Conservation (phyloP, 2,113 vertebrate genomes). For the Sinocyclocheilus grahami region DNA sequence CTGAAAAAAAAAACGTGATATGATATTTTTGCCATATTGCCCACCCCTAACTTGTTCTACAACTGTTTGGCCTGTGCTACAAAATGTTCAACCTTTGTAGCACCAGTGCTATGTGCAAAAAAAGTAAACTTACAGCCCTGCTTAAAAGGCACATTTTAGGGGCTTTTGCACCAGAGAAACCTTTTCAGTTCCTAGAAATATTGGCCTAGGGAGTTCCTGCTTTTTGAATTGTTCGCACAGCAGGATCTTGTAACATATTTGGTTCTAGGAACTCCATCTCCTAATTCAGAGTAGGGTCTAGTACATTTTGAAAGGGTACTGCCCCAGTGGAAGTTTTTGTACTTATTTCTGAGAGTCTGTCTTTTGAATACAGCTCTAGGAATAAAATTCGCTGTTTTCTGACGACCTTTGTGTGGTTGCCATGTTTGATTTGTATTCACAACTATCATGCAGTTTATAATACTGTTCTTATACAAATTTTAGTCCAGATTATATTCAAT, state of each 20-base stretch:
- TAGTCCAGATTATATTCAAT: background rate
- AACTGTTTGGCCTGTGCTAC: too few species aligned
- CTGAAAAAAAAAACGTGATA: too few species aligned
- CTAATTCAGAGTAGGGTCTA: background rate
- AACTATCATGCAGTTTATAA: background rate
- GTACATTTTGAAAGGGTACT: background rate
- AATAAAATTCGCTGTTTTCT: background rate
- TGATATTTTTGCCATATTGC: too few species aligned
- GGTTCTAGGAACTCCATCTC: background rate
- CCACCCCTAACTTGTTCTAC: too few species aligned
- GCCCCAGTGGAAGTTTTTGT: background rate
- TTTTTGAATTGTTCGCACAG: background rate
- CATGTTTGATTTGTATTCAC: slow-evolving; percentile 2
- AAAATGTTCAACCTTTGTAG: too few species aligned
- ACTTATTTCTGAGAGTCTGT: too few species aligned
- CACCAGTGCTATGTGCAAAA: too few species aligned
- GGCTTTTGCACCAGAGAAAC: background rate
- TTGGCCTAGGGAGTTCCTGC: background rate
- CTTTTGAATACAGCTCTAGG: background rate
- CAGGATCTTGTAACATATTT: background rate
- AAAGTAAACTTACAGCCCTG: too few species aligned
- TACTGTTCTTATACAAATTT: background rate
- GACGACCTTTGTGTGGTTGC: background rate
- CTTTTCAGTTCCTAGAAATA: too few species aligned
- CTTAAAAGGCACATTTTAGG: background rate